Conservation (phyloP, 2,113 vertebrate genomes). For the Notarius lentiginosus region DNA sequence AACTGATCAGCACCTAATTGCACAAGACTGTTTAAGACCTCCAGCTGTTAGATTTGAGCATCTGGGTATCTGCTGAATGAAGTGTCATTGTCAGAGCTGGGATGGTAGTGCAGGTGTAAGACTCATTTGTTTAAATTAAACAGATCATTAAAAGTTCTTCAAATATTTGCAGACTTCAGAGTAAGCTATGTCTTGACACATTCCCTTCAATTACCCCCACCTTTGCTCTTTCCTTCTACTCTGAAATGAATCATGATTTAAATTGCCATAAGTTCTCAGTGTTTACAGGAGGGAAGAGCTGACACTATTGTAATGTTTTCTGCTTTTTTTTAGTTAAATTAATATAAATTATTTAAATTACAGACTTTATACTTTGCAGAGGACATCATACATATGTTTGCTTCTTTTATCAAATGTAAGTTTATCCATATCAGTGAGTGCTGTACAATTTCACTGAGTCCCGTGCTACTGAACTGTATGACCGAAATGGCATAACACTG, state of each 20-base stretch:
- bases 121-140: constrained; percentile 3
- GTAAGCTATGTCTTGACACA: neutral
- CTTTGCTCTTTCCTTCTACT: constrained; percentile 1
- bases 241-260: constrained; percentile 6
- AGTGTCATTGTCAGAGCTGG: neutral
- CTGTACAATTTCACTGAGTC: neutral
- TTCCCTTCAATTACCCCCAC: neutral
- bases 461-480: neutral
- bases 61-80: constrained; percentile 1
- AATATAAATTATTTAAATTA: neutral
- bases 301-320: neutral
- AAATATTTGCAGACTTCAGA: constrained; percentile 35
- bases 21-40: constrained; percentile 2
- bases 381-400: neutral
- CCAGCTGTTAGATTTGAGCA: constrained; percentile 4
- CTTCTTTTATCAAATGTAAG: neutral
- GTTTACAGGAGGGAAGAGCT: neutral
- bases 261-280: neutral
- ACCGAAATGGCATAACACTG: neutral
- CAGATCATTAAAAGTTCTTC: neutral
- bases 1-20: neutral
- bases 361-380: neutral
- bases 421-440: neutral
- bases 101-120: neutral
- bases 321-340: neutral